Percentiles rank a stretch among this genome's conserved stretches.
These are phyloP conservation scores for Lasius fuliginosus DNA, from an alignment of 2,888 invertebrate species.

Conservation along the genomic window DNA sequence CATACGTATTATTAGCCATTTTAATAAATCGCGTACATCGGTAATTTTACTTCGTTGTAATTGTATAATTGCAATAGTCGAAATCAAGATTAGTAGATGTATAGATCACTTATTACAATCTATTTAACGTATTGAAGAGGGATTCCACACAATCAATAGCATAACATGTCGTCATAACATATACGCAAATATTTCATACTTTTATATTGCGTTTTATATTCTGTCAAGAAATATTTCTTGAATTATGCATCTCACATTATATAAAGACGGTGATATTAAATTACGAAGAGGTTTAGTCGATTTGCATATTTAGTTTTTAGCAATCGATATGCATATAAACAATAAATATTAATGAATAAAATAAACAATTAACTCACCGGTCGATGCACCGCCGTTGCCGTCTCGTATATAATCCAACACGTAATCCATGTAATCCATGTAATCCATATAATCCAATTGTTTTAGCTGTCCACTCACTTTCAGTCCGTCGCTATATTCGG, in stretches of 20 bases:
- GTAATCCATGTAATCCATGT: neutral
- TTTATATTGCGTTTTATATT: constrained; percentile 17
- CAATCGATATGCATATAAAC: neutral
- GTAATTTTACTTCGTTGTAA: neutral
- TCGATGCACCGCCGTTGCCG: neutral
- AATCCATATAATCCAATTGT: neutral
- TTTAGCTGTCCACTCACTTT: no score
- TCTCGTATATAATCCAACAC: no score
- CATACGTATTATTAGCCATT: neutral
- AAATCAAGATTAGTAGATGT: neutral
- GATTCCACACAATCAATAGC: neutral
- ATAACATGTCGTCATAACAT: neutral
- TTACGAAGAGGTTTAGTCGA: neutral
- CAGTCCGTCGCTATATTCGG: neutral
- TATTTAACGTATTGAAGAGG: neutral
- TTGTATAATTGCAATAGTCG: neutral
- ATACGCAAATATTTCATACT: neutral
- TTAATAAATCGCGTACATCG: neutral
- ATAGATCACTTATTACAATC: neutral
- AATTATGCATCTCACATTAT: neutral
- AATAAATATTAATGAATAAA: constrained; percentile 28
- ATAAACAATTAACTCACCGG: constrained; percentile 5
- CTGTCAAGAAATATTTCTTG: neutral
- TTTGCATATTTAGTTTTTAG: neutral
- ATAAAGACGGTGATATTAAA: neutral